Conservation (phyloP, 2,888 invertebrate species). For the Drymonia ruficornis region DNA sequence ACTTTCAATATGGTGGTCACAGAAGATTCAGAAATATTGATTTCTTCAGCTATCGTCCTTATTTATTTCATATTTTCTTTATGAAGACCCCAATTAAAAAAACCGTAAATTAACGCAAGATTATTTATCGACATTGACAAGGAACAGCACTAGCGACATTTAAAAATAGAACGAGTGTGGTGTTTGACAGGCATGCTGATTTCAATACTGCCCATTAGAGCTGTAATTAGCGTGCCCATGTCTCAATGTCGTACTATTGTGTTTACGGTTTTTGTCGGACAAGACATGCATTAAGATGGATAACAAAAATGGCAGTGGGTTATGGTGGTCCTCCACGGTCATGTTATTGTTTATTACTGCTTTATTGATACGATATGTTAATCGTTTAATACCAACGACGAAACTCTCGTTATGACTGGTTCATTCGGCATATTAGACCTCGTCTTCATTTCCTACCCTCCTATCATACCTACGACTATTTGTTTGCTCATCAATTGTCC, state of each 20-base stretch:
- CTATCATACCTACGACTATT: too few relatives aligned
- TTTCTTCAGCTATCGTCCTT: too few relatives aligned
- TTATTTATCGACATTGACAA: conserved; percentile 18
- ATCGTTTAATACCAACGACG: too few relatives aligned
- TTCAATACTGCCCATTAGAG: conserved; percentile 19
- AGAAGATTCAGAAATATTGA: too few relatives aligned
- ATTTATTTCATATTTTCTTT: too few relatives aligned
- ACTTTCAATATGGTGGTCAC: too few relatives aligned
- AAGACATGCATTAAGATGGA: neutral
- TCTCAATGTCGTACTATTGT: conserved; percentile 17
- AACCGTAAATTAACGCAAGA: conserved; percentile 23
- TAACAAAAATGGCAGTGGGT: neutral
- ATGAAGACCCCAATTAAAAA: conserved; percentile 3
- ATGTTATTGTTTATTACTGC: neutral
- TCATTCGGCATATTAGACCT: too few relatives aligned
- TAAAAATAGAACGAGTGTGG: conserved; percentile 21
- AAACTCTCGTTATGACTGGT: too few relatives aligned
- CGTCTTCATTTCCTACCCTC: too few relatives aligned
- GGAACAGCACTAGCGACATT: conserved; percentile 21
- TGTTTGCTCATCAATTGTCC: neutral
- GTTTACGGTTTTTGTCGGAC: neutral
- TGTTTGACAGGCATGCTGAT: conserved; percentile 9
- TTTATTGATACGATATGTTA: too few relatives aligned
- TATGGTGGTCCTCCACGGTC: neutral
- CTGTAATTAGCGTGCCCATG: conserved; percentile 21